Evolutionary conservation across 2,113 vertebrate species (phyloP).

Genomic region (Cnemophilus loriae): DNA sequence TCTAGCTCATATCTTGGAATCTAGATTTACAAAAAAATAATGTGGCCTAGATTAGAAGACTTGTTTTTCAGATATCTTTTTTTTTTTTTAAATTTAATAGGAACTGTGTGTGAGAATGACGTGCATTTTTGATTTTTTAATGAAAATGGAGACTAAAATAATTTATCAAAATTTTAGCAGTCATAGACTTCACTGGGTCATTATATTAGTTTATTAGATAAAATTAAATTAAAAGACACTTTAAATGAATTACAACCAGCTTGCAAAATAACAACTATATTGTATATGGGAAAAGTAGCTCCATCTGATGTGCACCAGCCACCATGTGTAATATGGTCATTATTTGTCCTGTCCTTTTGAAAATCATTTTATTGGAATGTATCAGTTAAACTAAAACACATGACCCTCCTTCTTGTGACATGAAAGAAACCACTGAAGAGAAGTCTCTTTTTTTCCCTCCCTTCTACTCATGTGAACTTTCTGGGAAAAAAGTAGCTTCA

Average conservation of each 20-base stretch:
- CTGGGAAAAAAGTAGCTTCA: conserved; percentile 57
- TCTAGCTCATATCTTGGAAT: neutral
- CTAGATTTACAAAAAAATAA: neutral
- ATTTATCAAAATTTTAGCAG: conserved; percentile 45
- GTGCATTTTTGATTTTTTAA: conserved; percentile 24
- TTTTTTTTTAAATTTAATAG: neutral
- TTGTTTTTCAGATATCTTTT: neutral
- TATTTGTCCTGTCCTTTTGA: conserved; percentile 77
- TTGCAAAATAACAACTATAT: conserved; percentile 69
- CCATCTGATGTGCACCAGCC: conserved; percentile 65
- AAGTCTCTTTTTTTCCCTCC: neutral
- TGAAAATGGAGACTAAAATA: conserved; percentile 37
- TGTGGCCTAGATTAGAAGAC: neutral
- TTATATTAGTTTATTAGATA: conserved; percentile 70
- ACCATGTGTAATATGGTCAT: conserved; percentile 70
- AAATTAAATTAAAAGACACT: conserved; percentile 57
- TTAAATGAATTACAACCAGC: conserved; percentile 69
- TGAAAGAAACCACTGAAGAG: conserved; percentile 74
- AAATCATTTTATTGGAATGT: conserved; percentile 86
- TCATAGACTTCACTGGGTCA: conserved; percentile 48
- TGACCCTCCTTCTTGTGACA: conserved; percentile 74
- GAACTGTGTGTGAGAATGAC: neutral
- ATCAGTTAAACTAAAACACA: conserved; percentile 78
- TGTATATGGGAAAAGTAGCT: conserved; percentile 71
- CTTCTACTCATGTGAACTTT: conserved; percentile 55